These are phyloP conservation scores for Armadillidium nasatum DNA, from an alignment of 1,140 invertebrate species.

Conservation along the genomic window DNA sequence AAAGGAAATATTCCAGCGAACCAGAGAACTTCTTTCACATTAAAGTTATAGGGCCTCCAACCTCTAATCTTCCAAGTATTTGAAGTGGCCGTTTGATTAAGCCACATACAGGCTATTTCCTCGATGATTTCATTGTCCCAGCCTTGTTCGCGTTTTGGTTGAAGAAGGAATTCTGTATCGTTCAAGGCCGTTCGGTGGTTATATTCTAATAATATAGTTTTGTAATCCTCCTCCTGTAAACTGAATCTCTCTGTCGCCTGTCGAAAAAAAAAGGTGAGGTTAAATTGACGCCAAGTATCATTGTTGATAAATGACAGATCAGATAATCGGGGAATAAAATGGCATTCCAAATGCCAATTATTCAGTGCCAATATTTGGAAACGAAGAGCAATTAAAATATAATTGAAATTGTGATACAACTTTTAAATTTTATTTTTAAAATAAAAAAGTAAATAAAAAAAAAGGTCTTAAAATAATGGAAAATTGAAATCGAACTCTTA, in stretches of 20 bases:
- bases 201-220: conserved; percentile 1
- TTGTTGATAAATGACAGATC: too few relatives aligned
- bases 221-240: conserved; percentile 23
- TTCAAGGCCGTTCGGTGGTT: conserved; percentile 5
- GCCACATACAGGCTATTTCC: conserved; percentile 20
- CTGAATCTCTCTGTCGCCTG: conserved; percentile 25
- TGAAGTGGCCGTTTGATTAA: background rate
- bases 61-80: background rate
- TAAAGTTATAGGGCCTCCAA: conserved; percentile 8
- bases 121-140: conserved; percentile 23
- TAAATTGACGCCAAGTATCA: background rate
- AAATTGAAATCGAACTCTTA: too few relatives aligned
- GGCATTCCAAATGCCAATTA: too few relatives aligned
- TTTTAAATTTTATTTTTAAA: background rate
- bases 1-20: conserved; percentile 23
- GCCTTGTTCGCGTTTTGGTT: conserved; percentile 8
- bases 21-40: conserved; percentile 21
- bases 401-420: background rate
- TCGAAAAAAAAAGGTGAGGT: background rate
- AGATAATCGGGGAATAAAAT: too few relatives aligned
- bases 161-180: background rate
- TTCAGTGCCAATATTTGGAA: too few relatives aligned
- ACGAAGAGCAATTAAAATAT: background rate
- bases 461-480: too few relatives aligned
- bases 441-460: too few relatives aligned